Percentiles rank a stretch among this genome's conserved stretches.
These are phyloP conservation scores for Saccostrea cuccullata DNA, from an alignment of 1,140 invertebrate species.

Conservation along the genomic window DNA sequence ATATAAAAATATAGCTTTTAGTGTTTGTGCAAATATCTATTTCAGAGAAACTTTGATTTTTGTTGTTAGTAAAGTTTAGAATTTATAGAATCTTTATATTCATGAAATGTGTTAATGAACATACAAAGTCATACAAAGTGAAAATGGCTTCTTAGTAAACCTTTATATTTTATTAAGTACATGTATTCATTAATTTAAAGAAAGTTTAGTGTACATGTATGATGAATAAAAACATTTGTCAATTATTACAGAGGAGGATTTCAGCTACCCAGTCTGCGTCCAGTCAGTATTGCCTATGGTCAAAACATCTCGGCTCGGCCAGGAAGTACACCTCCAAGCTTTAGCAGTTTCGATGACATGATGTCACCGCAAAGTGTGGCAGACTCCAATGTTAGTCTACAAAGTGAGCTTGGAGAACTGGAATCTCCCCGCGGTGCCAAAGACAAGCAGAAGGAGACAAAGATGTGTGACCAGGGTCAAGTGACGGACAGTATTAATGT, in stretches of 20 bases:
- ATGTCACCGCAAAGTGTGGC: constrained; percentile 76
- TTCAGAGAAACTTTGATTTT: too few species aligned
- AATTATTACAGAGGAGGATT: constrained; percentile 62
- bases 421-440: constrained; percentile 67
- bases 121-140: too few species aligned
- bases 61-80: too few species aligned
- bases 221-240: constrained; percentile 40
- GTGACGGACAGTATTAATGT: constrained; percentile 80
- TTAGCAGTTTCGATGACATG: constrained; percentile 71
- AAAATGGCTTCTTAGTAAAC: too few species aligned
- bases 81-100: too few species aligned
- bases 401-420: constrained; percentile 79
- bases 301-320: constrained; percentile 82
- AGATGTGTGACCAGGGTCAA: constrained; percentile 81
- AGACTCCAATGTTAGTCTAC: constrained; percentile 80
- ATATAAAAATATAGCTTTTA: too few species aligned
- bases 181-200: not conserved
- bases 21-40: too few species aligned
- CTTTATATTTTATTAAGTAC: not conserved
- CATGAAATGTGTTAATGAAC: too few species aligned
- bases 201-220: not conserved
- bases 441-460: constrained; percentile 55
- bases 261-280: constrained; percentile 71
- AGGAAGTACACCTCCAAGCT: constrained; percentile 67
- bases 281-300: constrained; percentile 83